Conservation (phyloP, 2,113 vertebrate genomes). For the Alaudala cheleensis region DNA sequence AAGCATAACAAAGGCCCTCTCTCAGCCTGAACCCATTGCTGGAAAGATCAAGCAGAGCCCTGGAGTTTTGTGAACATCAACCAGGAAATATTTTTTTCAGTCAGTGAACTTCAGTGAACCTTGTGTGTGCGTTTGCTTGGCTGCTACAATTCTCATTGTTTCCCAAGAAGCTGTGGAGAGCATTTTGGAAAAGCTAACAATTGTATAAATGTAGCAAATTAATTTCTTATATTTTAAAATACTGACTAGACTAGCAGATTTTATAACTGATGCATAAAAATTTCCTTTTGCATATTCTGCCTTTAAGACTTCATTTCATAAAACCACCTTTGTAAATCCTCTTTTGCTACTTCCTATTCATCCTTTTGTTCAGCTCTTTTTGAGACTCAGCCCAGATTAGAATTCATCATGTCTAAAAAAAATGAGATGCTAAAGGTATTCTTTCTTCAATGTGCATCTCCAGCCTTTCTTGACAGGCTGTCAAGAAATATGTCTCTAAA, state of each 20-base stretch:
- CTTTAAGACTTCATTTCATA: not conserved
- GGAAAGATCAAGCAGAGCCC: not conserved
- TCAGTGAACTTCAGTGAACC: not conserved
- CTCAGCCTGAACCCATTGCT: not conserved
- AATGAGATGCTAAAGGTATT: constrained; percentile 54
- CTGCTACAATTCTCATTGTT: not conserved
- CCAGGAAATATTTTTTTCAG: not conserved
- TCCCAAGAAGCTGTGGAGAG: not conserved
- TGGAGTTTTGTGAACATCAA: not conserved
- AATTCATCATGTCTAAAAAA: constrained; percentile 54
- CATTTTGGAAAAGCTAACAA: not conserved
- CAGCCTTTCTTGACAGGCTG: constrained; percentile 62
- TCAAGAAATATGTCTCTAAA: constrained; percentile 70
- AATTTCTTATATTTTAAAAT: not conserved
- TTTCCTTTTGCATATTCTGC: not conserved
- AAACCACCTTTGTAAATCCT: constrained; percentile 2
- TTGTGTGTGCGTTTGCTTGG: not conserved
- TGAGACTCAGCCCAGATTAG: constrained; percentile 46
- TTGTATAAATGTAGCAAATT: not conserved
- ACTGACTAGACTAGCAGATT: not conserved
- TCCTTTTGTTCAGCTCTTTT: constrained; percentile 59
- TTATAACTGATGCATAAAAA: not conserved
- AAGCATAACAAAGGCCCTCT: not conserved
- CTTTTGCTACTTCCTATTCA: constrained; percentile 16
- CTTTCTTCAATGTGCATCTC: constrained; percentile 58